Evolutionary conservation across 2,888 invertebrate species (phyloP).

Genomic region (Pseudococcus longispinus): DNA sequence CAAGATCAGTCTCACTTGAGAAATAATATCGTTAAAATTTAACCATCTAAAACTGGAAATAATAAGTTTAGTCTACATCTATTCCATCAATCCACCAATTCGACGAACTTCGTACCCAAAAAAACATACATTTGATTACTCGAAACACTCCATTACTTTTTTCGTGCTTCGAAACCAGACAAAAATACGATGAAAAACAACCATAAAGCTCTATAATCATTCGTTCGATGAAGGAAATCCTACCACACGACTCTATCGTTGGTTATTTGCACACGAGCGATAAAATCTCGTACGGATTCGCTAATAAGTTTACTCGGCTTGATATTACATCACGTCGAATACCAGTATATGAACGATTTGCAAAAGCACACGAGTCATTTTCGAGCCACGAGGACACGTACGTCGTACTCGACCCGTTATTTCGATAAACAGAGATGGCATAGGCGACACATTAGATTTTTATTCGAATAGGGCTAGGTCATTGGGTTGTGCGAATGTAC

Average conservation of each 20-base stretch:
- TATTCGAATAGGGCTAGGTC: background rate
- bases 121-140: background rate
- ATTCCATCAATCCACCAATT: background rate
- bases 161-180: background rate
- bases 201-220: background rate
- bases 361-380: background rate
- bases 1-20: no score
- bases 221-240: background rate
- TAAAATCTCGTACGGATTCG: background rate
- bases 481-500: background rate
- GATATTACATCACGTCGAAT: background rate
- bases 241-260: background rate
- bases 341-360: background rate
- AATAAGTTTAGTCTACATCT: background rate
- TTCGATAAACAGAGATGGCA: background rate
- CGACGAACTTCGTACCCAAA: background rate
- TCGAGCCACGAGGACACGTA: background rate
- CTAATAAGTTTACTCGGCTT: background rate
- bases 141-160: background rate
- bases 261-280: background rate
- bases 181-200: background rate
- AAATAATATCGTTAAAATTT: no score
- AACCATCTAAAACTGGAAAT: background rate
- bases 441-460: background rate
- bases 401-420: background rate